These are phyloP conservation scores for Sciurus niger DNA, from an alignment of 2,113 vertebrate genomes.

Conservation along the genomic window DNA sequence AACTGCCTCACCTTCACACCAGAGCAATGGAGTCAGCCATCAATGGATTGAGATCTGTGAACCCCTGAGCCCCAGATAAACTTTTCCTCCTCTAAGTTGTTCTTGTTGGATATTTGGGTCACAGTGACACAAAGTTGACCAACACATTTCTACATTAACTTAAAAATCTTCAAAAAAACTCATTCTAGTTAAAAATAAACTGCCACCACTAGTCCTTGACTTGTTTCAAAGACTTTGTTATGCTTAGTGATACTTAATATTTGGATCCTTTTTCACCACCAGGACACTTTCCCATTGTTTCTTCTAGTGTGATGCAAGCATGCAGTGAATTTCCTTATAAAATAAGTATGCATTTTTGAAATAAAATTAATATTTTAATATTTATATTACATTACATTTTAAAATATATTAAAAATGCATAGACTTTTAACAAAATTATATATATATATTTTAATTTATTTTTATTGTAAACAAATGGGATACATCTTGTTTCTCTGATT, in stretches of 20 bases:
- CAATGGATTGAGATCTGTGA: too few relatives aligned
- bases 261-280: background rate
- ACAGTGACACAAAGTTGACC: too few relatives aligned
- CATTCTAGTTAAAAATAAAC: background rate
- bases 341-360: background rate
- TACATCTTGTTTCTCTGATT: too few relatives aligned
- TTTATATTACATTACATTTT: background rate
- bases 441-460: background rate
- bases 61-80: too few relatives aligned
- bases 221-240: background rate
- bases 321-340: background rate
- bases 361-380: background rate
- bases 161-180: constrained; percentile 6
- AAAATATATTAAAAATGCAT: background rate
- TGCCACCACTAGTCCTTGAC: background rate
- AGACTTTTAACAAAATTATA: background rate
- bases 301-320: background rate
- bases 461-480: too few relatives aligned
- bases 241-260: background rate
- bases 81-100: too few relatives aligned
- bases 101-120: too few relatives aligned
- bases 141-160: background rate
- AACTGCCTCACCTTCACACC: too few relatives aligned
- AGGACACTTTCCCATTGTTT: background rate
- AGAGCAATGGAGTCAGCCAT: too few relatives aligned